These are phyloP conservation scores for Zaprionus davidi DNA, from an alignment of 1,140 invertebrate genomes.

Conservation along the genomic window DNA sequence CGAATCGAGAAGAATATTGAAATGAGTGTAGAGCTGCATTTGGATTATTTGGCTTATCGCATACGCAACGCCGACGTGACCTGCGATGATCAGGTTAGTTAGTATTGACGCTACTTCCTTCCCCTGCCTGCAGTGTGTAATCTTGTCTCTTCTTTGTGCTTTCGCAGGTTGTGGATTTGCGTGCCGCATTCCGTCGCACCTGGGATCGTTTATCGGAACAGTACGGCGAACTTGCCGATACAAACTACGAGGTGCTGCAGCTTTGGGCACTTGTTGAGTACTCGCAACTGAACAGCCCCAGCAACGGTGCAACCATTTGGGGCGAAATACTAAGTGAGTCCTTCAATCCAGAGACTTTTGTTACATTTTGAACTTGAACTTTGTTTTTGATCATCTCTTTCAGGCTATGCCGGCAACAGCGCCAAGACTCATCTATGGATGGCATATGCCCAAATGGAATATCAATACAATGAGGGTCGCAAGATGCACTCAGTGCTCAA, in stretches of 20 bases:
- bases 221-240: conserved; percentile 75
- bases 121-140: neutral
- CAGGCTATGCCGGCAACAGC: conserved; percentile 60
- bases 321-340: conserved; percentile 68
- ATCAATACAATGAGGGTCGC: conserved; percentile 36
- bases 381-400: neutral
- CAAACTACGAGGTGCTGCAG: conserved; percentile 73
- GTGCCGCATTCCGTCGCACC: conserved; percentile 53
- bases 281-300: conserved; percentile 38
- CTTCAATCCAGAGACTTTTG: neutral
- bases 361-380: neutral
- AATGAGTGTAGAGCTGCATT: conserved; percentile 53
- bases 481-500: conserved; percentile 40
- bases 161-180: conserved; percentile 44
- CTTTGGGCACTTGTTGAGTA: conserved; percentile 80
- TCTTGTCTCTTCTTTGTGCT: neutral
- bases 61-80: conserved; percentile 38
- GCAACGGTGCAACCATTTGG: conserved; percentile 62
- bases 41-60: conserved; percentile 63
- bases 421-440: conserved; percentile 48
- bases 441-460: conserved; percentile 58
- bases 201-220: conserved; percentile 69
- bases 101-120: neutral
- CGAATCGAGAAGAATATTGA: conserved; percentile 18
- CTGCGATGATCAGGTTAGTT: conserved; percentile 14